Evolutionary conservation across 2,888 invertebrate species (phyloP).

Genomic region (Orthosia gothica): DNA sequence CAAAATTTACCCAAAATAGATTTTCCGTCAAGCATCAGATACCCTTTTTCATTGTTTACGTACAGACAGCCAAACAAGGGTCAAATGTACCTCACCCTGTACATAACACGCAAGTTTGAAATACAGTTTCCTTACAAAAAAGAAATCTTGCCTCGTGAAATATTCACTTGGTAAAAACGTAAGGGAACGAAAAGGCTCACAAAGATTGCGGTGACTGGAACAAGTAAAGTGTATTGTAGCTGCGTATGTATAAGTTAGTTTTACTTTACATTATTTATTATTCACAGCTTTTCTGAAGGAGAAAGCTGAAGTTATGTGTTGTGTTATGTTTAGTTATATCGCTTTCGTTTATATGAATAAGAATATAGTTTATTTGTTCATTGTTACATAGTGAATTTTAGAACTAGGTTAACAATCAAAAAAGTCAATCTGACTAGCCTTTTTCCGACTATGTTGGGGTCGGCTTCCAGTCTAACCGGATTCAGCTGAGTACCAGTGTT

Average conservation of each 20-base stretch:
- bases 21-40: not conserved
- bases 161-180: conserved; percentile 63
- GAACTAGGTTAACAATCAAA: no score
- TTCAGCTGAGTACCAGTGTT: no score
- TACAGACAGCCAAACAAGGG: conserved; percentile 26
- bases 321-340: no score
- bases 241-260: conserved; percentile 38
- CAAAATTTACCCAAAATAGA: conserved; percentile 2
- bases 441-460: no score
- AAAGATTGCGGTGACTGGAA: conserved; percentile 58
- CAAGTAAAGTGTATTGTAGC: conserved; percentile 9
- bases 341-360: no score
- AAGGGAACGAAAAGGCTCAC: conserved; percentile 57
- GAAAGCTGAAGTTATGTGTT: not conserved
- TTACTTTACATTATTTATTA: conserved; percentile 50
- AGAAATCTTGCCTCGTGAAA: conserved; percentile 58
- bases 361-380: no score
- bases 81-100: conserved; percentile 38
- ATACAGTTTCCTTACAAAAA: conserved; percentile 53
- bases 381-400: no score
- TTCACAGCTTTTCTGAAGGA: conserved; percentile 27
- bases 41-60: not conserved
- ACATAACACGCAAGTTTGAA: conserved; percentile 49
- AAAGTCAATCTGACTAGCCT: no score
- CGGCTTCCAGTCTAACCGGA: no score